Evolutionary conservation across 2,888 invertebrate species (phyloP), one percentile per base, ranked within the genome.

Genomic region (Electrophaes corylata): DNA sequence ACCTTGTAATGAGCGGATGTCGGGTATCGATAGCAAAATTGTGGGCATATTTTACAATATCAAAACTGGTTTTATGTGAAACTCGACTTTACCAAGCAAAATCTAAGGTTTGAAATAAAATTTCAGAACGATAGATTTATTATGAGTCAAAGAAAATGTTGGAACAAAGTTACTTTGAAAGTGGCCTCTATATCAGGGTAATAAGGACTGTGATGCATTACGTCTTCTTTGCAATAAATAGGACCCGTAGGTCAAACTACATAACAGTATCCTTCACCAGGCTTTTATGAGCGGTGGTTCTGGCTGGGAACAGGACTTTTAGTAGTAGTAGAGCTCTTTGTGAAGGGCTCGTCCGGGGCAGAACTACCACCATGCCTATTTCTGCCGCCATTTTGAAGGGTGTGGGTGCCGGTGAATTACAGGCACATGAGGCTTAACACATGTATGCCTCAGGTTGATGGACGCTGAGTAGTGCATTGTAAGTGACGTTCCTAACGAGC

Each of bases 1-100:
- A 81, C 81, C 84, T 83, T 88, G 88, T 88, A 89, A 88, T 87
- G 86, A 90, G 84, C 86, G 87, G 88, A 87, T 84, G 88, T 86
- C 86, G 84, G 81, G 86, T 78, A 86, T 84, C 85, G 88, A 89
- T 87, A 87, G 85, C 84, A 78, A 86, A 87, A 87, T 86, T 85
- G 86, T 83, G 75, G 71, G 81, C 79, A 86, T 85, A 88, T 84
- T 86, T 86, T 87, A 86, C 80, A 80, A 80, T 80, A 77, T 77
- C 70, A 71, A 62, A 64, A 59, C 48, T 31, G 46, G 57, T 47
- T 46, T 43, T 26, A 55, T 20, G 31, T 23, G 5, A 64, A 59
- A 52, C 11, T 16, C 37, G 33, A 55, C 64, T 47, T 43, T 66
- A 48, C 2, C 0, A 0, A 1, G 3, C 4, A 3, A 57, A 23